Base-by-base conservation (phyloP, 2,113 vertebrate genomes). In the Brachypteracias leptosomus region DNA sequence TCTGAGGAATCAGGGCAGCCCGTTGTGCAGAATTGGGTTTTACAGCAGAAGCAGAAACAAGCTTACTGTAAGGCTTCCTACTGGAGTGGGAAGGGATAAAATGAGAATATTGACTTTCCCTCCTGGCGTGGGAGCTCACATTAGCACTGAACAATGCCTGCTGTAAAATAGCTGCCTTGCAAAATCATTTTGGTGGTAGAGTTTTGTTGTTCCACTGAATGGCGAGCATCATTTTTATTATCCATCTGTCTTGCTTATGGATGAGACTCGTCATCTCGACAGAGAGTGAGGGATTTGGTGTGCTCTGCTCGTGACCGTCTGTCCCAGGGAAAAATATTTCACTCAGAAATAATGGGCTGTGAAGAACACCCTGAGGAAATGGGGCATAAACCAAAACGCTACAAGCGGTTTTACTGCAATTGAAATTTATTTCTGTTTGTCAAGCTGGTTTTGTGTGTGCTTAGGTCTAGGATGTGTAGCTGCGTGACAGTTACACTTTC, bases 321-420 rank as follows among this genome's bases (percentile, higher is more conserved):
- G 70, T 84, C 81, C 59, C 52, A 35, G 68, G 72, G 66, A 46
- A 62, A 89, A 91, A 72, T 66, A 55, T 61, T 82, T 94, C 33
- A 24, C 71, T 82, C 35, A 51, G 79, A 91, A 96, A 95, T 85
- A 85, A 95, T 62, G 42, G 71, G 33, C 85, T 91, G 89, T 88
- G 88, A 88, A 80, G 67, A 91, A 77, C 58, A 80, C 28, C 40
- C 58, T 24, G 66, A 66, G 91, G 62, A 95, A 94, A 95, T 72
- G 51, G 94, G 55, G 24, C 82, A 73, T 89, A 93, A 91, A 89
- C 63, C 35, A 76, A 89, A 92, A 85, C 42, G 47, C 65, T 75
- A 71, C 65, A 72, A 73, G 74, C 44, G 46, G 58, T 91, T 74
- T 93, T 90, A 88, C 24, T 86, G 74, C 85, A 42, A 62, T 31